These are phyloP conservation scores for Schizothorax lantsangensis DNA, from an alignment of 2,797 vertebrate species.

Conservation along the genomic window DNA sequence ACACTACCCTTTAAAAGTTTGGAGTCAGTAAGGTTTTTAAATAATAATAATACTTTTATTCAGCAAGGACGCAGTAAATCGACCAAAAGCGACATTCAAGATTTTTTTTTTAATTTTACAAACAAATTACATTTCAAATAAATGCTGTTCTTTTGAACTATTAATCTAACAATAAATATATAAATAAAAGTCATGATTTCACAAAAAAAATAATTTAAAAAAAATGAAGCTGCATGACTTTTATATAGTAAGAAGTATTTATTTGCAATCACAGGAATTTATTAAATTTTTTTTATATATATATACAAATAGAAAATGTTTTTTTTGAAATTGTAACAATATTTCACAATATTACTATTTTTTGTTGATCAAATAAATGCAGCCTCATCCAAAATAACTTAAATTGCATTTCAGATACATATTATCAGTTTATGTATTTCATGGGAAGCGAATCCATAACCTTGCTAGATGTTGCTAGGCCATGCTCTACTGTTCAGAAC, in stretches of 20 bases:
- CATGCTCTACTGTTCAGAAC: neutral
- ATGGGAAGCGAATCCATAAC: neutral
- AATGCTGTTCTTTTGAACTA: neutral
- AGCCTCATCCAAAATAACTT: neutral
- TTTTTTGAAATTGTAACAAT: neutral
- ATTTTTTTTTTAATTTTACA: too few species aligned
- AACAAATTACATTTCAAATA: neutral
- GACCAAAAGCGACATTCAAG: neutral
- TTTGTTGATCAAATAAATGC: neutral
- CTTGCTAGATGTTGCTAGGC: neutral
- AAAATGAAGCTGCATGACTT: neutral
- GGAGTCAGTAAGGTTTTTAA: neutral
- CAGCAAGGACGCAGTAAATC: neutral
- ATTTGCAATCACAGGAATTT: neutral
- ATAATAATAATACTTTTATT: neutral
- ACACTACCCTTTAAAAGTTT: neutral
- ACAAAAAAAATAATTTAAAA: neutral
- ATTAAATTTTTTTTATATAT: too few species aligned
- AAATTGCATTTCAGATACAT: neutral
- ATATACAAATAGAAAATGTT: neutral
- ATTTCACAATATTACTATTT: neutral
- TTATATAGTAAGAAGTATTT: neutral
- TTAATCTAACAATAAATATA: neutral
- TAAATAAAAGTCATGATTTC: neutral
- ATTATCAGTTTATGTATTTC: neutral